Conservation (phyloP, 1,140 invertebrate genomes). For the Monochamus saltuarius region DNA sequence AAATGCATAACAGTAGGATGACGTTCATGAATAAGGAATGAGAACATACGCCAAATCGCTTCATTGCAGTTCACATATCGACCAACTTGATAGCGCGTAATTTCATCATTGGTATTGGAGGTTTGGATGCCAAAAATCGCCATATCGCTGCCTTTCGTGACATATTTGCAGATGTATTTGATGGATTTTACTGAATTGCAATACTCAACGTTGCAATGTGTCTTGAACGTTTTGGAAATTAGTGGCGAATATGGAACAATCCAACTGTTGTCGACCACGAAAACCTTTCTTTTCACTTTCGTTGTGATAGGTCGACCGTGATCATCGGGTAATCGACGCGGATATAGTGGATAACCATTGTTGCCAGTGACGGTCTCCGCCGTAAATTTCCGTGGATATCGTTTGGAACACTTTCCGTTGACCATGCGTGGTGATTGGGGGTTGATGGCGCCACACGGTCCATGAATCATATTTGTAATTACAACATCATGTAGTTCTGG, state of each 20-base stretch:
- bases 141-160: conserved; percentile 50
- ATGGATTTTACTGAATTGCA: conserved; percentile 46
- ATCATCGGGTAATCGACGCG: conserved; percentile 49
- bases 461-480: conserved; percentile 51
- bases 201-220: conserved; percentile 51
- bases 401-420: conserved; percentile 28
- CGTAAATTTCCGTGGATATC: conserved; percentile 4
- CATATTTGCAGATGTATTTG: conserved; percentile 53
- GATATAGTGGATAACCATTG: conserved; percentile 51
- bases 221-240: conserved; percentile 44
- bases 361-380: conserved; percentile 36
- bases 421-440: conserved; percentile 38
- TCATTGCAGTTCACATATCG: conserved; percentile 53
- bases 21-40: conserved; percentile 17
- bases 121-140: conserved; percentile 33
- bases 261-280: conserved; percentile 40
- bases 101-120: conserved; percentile 44
- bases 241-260: conserved; percentile 51
- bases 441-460: conserved; percentile 29
- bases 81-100: conserved; percentile 45
- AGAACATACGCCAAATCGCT: conserved; percentile 46
- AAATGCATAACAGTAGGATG: conserved; percentile 20
- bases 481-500: conserved; percentile 44
- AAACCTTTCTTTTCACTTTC: conserved; percentile 12
- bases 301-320: conserved; percentile 2